Conservation (phyloP, 2,888 invertebrate genomes). For the Chloromyia formosa region DNA sequence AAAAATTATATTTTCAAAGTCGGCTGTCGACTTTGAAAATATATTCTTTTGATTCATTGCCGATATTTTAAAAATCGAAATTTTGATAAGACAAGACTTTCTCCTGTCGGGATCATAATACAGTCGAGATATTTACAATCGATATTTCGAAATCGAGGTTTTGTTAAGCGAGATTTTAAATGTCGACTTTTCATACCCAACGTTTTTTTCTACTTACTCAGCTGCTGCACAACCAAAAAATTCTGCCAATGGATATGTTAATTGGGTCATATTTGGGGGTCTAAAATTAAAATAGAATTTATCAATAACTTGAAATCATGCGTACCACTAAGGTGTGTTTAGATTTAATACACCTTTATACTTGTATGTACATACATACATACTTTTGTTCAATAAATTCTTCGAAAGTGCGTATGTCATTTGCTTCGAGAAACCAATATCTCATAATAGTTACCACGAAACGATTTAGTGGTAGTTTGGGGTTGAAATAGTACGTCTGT, state of each 20-base stretch:
- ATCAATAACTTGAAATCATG: no score
- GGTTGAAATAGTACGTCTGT: conserved; percentile 48
- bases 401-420: conserved; percentile 42
- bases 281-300: conserved; percentile 16
- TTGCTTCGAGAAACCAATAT: conserved; percentile 52
- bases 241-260: conserved; percentile 52
- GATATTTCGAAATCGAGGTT: no score
- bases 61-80: no score
- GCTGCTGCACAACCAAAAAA: conserved; percentile 54
- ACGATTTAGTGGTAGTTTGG: conserved; percentile 44
- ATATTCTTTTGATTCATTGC: no score
- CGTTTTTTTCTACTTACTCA: conserved; percentile 46
- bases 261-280: conserved; percentile 50
- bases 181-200: no score
- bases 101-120: no score
- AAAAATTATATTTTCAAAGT: no score
- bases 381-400: conserved; percentile 44
- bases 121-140: no score
- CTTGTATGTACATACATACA: neutral
- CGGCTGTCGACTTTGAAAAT: no score
- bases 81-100: no score
- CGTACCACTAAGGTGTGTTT: no score
- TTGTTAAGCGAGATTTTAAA: no score
- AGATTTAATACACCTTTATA: neutral
- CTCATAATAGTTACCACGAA: conserved; percentile 52